Conservation (phyloP, 2,797 vertebrate genomes). For the Agapornis canus region DNA sequence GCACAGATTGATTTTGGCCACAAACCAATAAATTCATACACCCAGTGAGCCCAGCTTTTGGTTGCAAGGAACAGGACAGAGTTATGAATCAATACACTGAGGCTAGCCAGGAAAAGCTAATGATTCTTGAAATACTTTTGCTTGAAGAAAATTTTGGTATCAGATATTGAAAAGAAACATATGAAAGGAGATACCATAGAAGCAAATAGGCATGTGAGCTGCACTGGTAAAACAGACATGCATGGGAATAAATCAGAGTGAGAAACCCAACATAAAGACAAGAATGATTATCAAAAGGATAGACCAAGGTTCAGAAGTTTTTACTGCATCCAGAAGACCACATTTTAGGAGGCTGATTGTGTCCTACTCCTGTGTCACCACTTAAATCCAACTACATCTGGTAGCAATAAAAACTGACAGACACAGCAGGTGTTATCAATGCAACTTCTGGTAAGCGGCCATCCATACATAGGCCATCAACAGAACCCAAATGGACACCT, state of each 20-base stretch:
- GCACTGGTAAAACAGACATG: not conserved
- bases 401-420: conserved; percentile 40
- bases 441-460: conserved; percentile 23
- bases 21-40: not conserved
- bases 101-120: not conserved
- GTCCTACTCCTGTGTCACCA: not conserved
- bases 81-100: not conserved
- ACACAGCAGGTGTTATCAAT: conserved; percentile 24
- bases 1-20: conserved; percentile 44
- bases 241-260: not conserved
- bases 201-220: not conserved
- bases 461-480: not conserved
- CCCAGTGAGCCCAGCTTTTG: not conserved
- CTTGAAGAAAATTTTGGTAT: not conserved
- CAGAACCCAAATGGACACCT: not conserved
- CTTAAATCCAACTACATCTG: conserved; percentile 35
- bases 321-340: not conserved
- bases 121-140: not conserved
- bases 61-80: not conserved
- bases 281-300: not conserved
- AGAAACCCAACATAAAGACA: not conserved
- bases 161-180: not conserved
- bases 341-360: conserved; percentile 3
- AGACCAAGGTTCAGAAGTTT: not conserved
- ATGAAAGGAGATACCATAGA: not conserved